These are phyloP conservation scores for Zosterops lateralis DNA, from an alignment of 2,113 vertebrate species.

Conservation along the genomic window DNA sequence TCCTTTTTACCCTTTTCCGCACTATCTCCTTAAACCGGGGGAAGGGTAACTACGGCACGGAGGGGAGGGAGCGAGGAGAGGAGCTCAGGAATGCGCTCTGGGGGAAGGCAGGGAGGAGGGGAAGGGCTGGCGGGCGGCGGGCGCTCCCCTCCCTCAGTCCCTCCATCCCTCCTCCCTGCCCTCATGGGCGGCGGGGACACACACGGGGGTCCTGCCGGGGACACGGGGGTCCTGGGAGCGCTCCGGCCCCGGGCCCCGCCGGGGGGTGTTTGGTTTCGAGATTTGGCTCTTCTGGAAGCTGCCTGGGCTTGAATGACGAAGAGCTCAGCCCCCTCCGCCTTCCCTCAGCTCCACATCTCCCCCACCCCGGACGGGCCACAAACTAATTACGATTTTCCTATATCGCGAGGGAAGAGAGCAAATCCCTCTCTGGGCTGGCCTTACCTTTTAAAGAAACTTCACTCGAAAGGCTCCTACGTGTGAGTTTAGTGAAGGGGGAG, in stretches of 20 bases:
- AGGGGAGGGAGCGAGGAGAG: conserved; percentile 8
- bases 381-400: neutral
- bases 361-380: conserved; percentile 34
- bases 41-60: neutral
- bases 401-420: neutral
- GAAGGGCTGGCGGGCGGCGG: neutral
- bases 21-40: neutral
- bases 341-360: neutral
- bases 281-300: conserved; percentile 33
- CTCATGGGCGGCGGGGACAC: neutral
- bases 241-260: neutral
- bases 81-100: conserved; percentile 31
- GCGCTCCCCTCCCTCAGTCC: neutral
- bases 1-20: too few relatives aligned
- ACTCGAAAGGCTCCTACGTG: neutral
- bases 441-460: conserved; percentile 5
- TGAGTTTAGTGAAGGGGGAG: neutral
- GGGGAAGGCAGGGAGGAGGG: conserved; percentile 35
- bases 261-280: conserved; percentile 22
- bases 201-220: neutral
- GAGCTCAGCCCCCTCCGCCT: neutral
- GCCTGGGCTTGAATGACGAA: conserved; percentile 53
- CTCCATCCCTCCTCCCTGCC: neutral
- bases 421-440: neutral
- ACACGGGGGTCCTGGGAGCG: neutral